Conservation (phyloP, 2,113 vertebrate genomes). For the Psittacula cyanocephala region DNA sequence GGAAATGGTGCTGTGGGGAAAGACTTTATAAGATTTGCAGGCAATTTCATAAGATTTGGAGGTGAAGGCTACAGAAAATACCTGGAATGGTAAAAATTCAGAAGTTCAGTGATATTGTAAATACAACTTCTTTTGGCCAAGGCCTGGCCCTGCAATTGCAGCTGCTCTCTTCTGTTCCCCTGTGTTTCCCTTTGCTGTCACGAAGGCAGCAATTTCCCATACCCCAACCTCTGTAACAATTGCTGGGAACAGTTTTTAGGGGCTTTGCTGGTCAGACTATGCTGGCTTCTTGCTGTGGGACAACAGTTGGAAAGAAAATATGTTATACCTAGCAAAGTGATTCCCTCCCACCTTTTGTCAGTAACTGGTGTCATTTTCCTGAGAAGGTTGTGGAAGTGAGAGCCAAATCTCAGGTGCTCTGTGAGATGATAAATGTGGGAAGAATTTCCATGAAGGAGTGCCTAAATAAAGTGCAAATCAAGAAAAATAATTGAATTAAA, state of each 20-base stretch:
- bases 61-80: not conserved
- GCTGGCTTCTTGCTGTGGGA: not conserved
- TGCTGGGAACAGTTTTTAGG: not conserved
- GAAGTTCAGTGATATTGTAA: not conserved
- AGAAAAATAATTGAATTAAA: not conserved
- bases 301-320: not conserved
- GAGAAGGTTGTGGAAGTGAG: not conserved
- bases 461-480: not conserved
- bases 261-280: not conserved
- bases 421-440: not conserved
- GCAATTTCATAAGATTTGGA: not conserved
- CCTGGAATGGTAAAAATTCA: not conserved
- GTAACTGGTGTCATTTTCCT: not conserved
- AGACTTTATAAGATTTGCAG: not conserved
- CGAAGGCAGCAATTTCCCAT: slow-evolving; percentile 2
- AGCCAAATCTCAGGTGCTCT: not conserved
- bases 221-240: not conserved
- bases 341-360: not conserved
- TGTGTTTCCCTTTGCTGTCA: not conserved
- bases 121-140: not conserved
- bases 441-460: not conserved
- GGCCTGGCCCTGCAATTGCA: not conserved
- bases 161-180: not conserved
- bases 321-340: not conserved
- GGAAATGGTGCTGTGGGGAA: not conserved